phyloP scores from a whole-genome alignment of 2,797 vertebrate genomes.

The Echeneis naucrates region DNA sequence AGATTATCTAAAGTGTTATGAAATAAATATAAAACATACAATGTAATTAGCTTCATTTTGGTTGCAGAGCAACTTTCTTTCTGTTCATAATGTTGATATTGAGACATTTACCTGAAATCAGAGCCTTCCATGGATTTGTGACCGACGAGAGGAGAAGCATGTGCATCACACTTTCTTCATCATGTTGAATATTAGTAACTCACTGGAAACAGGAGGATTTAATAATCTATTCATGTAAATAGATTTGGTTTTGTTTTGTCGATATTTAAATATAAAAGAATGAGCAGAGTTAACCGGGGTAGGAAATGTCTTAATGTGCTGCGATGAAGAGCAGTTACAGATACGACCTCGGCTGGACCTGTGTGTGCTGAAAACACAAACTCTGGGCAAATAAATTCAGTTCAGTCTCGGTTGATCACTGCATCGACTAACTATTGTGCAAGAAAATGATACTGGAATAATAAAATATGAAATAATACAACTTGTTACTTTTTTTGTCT shows the following conservation, averaged over 20 bases:
- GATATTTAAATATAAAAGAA: conserved; percentile 84
- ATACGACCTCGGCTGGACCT: conserved; percentile 66
- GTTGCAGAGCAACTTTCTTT: conserved; percentile 92
- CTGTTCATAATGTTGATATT: conserved; percentile 84
- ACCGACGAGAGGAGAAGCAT: conserved; percentile 62
- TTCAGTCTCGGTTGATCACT: conserved; percentile 68
- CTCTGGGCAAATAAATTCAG: conserved; percentile 45
- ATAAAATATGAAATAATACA: conserved; percentile 71
- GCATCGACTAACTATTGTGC: conserved; percentile 73
- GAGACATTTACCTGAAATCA: conserved; percentile 87
- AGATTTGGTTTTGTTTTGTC: conserved; percentile 75
- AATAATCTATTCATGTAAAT: conserved; percentile 82
- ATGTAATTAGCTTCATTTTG: conserved; percentile 84
- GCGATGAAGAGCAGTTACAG: conserved; percentile 59
- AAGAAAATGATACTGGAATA: conserved; percentile 84
- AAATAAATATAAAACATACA: conserved; percentile 67
- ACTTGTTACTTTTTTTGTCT: conserved; percentile 4
- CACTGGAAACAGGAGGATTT: conserved; percentile 81
- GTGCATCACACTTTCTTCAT: conserved; percentile 57
- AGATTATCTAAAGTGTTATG: conserved; percentile 65
- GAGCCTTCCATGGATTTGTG: conserved; percentile 79
- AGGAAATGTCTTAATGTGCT: conserved; percentile 70
- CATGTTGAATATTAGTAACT: conserved; percentile 70
- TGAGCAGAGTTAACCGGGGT: conserved; percentile 48
- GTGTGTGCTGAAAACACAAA: conserved; percentile 23